Evolutionary conservation across 1,140 invertebrate species (phyloP), one percentile per base, ranked within the genome.

Genomic region (Leptopilina boulardi): DNA sequence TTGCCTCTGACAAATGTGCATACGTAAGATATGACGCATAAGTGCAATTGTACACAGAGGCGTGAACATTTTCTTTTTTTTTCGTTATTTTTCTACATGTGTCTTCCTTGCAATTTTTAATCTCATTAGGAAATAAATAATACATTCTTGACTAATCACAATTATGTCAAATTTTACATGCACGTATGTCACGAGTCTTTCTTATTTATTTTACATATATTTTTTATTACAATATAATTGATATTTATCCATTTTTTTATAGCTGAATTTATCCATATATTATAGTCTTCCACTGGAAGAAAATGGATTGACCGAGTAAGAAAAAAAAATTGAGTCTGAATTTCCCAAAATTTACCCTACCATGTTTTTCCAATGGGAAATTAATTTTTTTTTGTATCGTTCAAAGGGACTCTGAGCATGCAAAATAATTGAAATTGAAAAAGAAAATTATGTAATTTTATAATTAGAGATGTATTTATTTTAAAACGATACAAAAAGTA

Each of bases 11-110:
- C 59, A 66, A 66, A 66, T 66, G 59, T 66, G 59, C 59, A 30
- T 66, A 66, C 23, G 59, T 66, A 66, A 66, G 59, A 26, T 66
- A 66, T 66, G 59, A 66, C 59, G 59, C 23, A 66, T 66, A 66
- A 66, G 59, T 30, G 26, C 59, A 30, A 66, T 66, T 23, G 13
- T 13, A 30, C 30, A 66, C 59, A 30, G 59, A 66, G 23, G 59
- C 11, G 56, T 59, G 56, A 10, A 26, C 5, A 30, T 3, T 30
- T 30, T 30, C 26, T 5, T 30, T 5, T 30, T 30, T 38, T 38
- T 38, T 9, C 34, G 0, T 38, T 0, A 38, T 30, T 34, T 66
- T 66, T 30, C 59, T 66, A 3, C 13, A 11, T 30, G 23, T 66
- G 23, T 66, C 59, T 26, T 66, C 26, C 23, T n/a, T 30, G 26